Evolutionary conservation across 1,140 invertebrate genomes (phyloP), one percentile per base, ranked within the genome.

Genomic region (Nasonia vitripennis): DNA sequence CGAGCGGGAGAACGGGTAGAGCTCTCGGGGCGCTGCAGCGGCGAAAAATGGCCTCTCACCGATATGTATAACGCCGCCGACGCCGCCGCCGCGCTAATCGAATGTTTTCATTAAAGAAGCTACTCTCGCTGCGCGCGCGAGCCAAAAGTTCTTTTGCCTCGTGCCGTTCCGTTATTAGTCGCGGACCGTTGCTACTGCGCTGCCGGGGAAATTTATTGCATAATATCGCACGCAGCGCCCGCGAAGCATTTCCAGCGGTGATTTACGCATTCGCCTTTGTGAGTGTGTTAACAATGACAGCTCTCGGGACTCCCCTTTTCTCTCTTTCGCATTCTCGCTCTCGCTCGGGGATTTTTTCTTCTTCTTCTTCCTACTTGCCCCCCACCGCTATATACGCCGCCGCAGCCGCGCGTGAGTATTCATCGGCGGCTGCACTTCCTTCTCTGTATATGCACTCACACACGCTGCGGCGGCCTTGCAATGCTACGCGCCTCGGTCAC

Each of bases 381-480:
- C 20, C 37, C 27, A 6, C 14, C 41, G 41, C 41, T 11, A 45
- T 45, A 45, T 45, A 9, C 41, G 41, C 9, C 41, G 10, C 41
- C 41, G 41, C 41, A 6, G 51, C 23, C 27, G 2, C 67, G 20
- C 27, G 2, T 41, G 20, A 31, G 45, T 27, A 27, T 55, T 55
- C 23, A 62, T 62, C 55, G 55, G 55, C 55, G 68, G 68, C 68
- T 31, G 5, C 70, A 55, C 80, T 74, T 27, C 34, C 67, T 74
- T 20, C 77, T 27, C 45, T 78, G 27, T 78, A 27, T 14, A 55
- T 62, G 20, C 77, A 48, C 27, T 14, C 41, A 45, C 41, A 45
- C 10, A 45, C 55, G 55, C 20, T 62, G 55, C 78, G 23, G 88
- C 91, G 91, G 89, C 92, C 91, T 92, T 92, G 92, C 92, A 91